phyloP scores from a whole-genome alignment of 2,113 vertebrate species.

The Perognathus longimembris region DNA sequence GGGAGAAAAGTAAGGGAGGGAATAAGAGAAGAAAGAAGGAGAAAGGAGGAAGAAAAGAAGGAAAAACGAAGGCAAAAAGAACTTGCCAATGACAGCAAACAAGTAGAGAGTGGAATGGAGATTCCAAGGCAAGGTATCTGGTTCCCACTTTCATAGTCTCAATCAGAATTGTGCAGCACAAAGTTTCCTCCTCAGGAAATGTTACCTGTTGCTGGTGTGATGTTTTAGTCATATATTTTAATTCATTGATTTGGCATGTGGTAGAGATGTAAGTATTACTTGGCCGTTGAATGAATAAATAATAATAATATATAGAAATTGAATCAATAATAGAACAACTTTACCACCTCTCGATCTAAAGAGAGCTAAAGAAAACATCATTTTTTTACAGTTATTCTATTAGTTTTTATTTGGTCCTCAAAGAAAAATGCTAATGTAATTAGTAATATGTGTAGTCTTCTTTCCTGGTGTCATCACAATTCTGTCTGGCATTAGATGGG shows the following conservation, averaged over 20 bases:
- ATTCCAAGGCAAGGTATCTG: background rate
- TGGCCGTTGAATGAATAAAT: background rate
- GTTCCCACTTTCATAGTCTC: background rate
- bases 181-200: background rate
- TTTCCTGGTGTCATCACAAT: background rate
- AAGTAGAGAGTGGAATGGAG: background rate
- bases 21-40: too few species aligned
- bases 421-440: constrained; percentile 13
- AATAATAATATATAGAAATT: background rate
- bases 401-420: constrained; percentile 26
- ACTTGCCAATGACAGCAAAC: background rate
- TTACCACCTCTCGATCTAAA: background rate
- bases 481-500: too few species aligned
- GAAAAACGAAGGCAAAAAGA: constrained; percentile 2
- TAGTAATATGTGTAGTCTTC: background rate
- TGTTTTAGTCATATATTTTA: background rate
- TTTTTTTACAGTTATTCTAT: constrained; percentile 29
- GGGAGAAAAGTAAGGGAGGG: too few species aligned
- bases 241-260: background rate
- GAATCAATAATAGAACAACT: background rate
- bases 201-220: background rate
- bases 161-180: background rate
- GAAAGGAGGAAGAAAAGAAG: background rate
- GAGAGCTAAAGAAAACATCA: background rate
- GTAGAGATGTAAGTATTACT: background rate